These are phyloP conservation scores for Zaprionus ghesquierei DNA, from an alignment of 1,140 invertebrate genomes.

Conservation along the genomic window DNA sequence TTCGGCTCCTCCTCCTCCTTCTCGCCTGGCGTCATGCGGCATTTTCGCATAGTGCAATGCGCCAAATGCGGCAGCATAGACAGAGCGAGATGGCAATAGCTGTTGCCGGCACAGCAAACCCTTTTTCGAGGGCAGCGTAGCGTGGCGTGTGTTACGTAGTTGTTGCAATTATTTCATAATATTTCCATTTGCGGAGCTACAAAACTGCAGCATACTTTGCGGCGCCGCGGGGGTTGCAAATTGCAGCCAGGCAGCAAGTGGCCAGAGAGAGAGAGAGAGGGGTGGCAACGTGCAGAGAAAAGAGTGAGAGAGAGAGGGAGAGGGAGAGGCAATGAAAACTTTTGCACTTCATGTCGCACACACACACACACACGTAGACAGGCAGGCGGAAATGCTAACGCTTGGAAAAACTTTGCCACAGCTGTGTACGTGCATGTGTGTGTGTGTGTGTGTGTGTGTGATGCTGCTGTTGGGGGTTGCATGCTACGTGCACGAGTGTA, in stretches of 20 bases:
- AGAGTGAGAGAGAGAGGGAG: not conserved
- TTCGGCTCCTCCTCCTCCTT: not conserved
- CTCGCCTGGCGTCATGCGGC: slow-evolving; percentile 64
- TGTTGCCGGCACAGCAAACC: not conserved
- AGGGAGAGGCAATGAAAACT: slow-evolving; percentile 45
- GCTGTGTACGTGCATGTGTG: slow-evolving; percentile 23
- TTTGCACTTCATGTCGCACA: slow-evolving; percentile 43
- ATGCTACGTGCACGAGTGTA: slow-evolving; percentile 75
- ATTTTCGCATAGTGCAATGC: slow-evolving; percentile 74
- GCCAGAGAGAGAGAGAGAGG: too few species aligned
- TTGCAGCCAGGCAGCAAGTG: slow-evolving; percentile 38
- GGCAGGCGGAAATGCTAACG: slow-evolving; percentile 42
- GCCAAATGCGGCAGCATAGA: slow-evolving; percentile 57
- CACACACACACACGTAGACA: not conserved
- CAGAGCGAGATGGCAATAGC: not conserved
- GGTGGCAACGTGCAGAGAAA: not conserved
- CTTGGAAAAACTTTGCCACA: slow-evolving; percentile 71
- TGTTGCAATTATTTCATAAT: slow-evolving; percentile 63
- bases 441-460: slow-evolving; percentile 17
- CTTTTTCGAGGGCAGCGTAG: too few species aligned
- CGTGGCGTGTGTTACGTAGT: slow-evolving; percentile 18
- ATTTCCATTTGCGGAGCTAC: slow-evolving; percentile 38
- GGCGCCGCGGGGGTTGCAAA: slow-evolving; percentile 45
- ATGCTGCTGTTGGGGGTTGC: slow-evolving; percentile 45
- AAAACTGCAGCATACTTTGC: slow-evolving; percentile 58